These are phyloP conservation scores for Oscheius sp. DNA, from an alignment of 2,888 invertebrate genomes.

Conservation along the genomic window DNA sequence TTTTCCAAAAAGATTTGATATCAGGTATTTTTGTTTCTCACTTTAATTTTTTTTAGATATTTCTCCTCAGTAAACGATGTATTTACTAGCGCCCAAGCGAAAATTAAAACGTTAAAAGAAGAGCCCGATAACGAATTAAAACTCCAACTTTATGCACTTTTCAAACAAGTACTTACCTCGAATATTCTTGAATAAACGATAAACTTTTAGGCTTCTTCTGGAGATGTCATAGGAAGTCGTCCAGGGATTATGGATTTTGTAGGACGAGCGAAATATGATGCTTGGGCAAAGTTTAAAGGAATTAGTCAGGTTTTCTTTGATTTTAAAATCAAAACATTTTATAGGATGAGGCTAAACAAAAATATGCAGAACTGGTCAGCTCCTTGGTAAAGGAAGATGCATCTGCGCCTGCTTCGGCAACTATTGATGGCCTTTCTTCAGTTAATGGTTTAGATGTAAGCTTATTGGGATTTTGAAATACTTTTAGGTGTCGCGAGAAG, in stretches of 20 bases:
- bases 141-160: conserved; percentile 75
- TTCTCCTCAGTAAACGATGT: conserved; percentile 20
- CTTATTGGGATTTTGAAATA: background rate
- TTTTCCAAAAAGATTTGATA: too few species aligned
- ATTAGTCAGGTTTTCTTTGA: too few species aligned
- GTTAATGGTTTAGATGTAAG: conserved; percentile 44
- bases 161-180: conserved; percentile 74
- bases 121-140: conserved; percentile 74
- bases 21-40: too few species aligned
- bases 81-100: conserved; percentile 61
- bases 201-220: conserved; percentile 63
- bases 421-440: conserved; percentile 46
- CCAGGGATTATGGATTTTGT: conserved; percentile 76
- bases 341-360: conserved; percentile 73
- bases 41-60: conserved; percentile 5
- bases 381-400: conserved; percentile 67
- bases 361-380: conserved; percentile 73
- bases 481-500: conserved; percentile 52
- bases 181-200: background rate
- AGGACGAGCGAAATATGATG: conserved; percentile 76
- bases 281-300: conserved; percentile 74
- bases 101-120: conserved; percentile 60
- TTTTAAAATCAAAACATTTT: conserved; percentile 19
- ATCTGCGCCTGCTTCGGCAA: conserved; percentile 40
- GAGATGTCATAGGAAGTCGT: conserved; percentile 73